phyloP scores from a whole-genome alignment of 2,797 vertebrate species.

The Mallotus villosus region DNA sequence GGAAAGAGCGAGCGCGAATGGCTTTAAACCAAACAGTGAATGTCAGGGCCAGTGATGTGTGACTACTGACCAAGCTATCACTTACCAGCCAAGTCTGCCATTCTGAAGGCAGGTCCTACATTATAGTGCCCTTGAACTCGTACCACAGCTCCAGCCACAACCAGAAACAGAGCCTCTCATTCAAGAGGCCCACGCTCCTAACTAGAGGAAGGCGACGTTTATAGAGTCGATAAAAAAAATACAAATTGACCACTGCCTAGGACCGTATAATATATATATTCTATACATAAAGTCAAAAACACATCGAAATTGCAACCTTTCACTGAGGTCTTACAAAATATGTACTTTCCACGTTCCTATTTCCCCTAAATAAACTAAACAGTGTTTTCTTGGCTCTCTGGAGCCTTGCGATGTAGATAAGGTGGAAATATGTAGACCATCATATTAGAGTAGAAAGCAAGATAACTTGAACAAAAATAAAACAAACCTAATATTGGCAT shows the following conservation, averaged over 20 bases:
- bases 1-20: constrained; percentile 25
- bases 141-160: neutral
- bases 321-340: neutral
- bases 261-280: neutral
- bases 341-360: neutral
- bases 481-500: neutral
- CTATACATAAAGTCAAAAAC: neutral
- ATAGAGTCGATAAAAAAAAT: neutral
- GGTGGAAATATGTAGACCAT: constrained; percentile 16
- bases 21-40: constrained; percentile 34
- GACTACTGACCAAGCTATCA: constrained; percentile 44
- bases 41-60: constrained; percentile 11
- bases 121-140: neutral
- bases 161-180: neutral
- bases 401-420: constrained; percentile 23
- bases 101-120: neutral
- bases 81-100: constrained; percentile 23
- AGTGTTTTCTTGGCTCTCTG: neutral
- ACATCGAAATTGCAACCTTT: neutral
- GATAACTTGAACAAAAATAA: constrained; percentile 2
- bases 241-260: neutral
- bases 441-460: constrained; percentile 29
- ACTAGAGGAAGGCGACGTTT: neutral
- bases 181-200: neutral
- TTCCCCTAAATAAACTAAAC: constrained; percentile 4